A percentile compares a stretch with the other conserved stretches of the same genome.
Evolutionary conservation across 2,888 invertebrate species (phyloP).

Genomic region (Crioceris asparagi): DNA sequence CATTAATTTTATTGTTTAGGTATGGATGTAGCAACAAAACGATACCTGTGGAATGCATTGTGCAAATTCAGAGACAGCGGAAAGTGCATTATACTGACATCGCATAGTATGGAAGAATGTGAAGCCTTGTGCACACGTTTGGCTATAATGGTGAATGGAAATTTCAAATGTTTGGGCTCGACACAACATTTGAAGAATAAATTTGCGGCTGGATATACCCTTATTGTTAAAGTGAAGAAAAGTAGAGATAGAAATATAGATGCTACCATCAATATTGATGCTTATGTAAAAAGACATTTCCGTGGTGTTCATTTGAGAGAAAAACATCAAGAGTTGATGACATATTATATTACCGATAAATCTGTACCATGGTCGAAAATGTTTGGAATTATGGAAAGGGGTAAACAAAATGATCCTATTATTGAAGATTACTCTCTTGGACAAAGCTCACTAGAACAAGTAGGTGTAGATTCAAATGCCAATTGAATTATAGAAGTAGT

Average conservation of each 20-base stretch:
- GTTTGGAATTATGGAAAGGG: slow-evolving; percentile 61
- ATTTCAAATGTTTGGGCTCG: slow-evolving; percentile 68
- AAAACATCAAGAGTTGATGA: slow-evolving; percentile 59
- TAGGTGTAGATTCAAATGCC: neutral
- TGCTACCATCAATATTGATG: slow-evolving; percentile 8
- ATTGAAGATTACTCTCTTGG: slow-evolving; percentile 74
- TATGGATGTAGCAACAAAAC: slow-evolving; percentile 70
- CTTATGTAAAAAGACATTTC: slow-evolving; percentile 27
- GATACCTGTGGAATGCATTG: slow-evolving; percentile 70
- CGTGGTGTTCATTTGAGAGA: slow-evolving; percentile 43
- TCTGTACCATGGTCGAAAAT: slow-evolving; percentile 60
- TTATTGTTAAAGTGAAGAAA: slow-evolving; percentile 37
- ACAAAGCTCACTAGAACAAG: slow-evolving; percentile 47
- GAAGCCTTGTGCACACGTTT: slow-evolving; percentile 71
- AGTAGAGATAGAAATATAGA: slow-evolving; percentile 6
- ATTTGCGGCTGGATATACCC: slow-evolving; percentile 51
- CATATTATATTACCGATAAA: slow-evolving; percentile 54
- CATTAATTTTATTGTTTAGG: slow-evolving; percentile 37
- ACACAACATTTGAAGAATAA: slow-evolving; percentile 73
- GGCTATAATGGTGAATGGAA: slow-evolving; percentile 80
- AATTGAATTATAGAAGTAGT: neutral
- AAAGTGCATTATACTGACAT: slow-evolving; percentile 68
- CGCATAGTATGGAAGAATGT: slow-evolving; percentile 82
- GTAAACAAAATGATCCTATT: slow-evolving; percentile 31
- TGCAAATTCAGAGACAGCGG: slow-evolving; percentile 57